Conservation (phyloP, 2,113 vertebrate genomes). For the Corythornis vintsioides region DNA sequence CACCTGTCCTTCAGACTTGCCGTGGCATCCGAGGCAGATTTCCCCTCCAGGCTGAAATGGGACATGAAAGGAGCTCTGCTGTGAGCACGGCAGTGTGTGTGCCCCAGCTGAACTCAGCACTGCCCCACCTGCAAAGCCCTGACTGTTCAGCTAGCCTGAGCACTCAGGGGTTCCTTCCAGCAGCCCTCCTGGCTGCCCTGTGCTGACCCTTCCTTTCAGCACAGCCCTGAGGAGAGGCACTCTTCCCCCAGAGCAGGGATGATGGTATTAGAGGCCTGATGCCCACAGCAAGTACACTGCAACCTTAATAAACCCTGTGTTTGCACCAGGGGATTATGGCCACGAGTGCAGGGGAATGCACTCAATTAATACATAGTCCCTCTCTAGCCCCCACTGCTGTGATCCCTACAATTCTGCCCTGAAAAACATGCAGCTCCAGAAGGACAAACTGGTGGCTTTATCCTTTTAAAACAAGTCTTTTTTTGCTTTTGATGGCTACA, state of each 20-base stretch:
- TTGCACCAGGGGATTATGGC: conserved; percentile 44
- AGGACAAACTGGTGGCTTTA: neutral
- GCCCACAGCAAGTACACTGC: neutral
- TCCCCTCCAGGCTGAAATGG: neutral
- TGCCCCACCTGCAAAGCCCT: neutral
- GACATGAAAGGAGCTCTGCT: neutral
- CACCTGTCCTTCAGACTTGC: neutral
- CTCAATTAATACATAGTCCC: conserved; percentile 6
- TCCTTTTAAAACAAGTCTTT: conserved; percentile 30
- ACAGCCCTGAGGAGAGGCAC: neutral
- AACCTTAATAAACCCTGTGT: conserved; percentile 50
- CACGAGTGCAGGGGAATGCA: neutral
- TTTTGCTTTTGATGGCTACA: conserved; percentile 32
- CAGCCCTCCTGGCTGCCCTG: neutral
- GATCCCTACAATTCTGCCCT: conserved; percentile 12
- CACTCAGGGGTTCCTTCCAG: neutral
- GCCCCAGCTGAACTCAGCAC: neutral
- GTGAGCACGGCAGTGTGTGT: neutral
- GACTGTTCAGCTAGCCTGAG: neutral
- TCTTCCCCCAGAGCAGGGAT: neutral
- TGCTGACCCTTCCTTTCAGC: neutral
- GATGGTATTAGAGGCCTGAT: conserved; percentile 34
- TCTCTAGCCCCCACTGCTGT: neutral
- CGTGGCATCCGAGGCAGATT: neutral
- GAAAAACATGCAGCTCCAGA: neutral